These are phyloP conservation scores for Oophaga sylvatica DNA, from an alignment of 2,797 vertebrate species.

Conservation along the genomic window DNA sequence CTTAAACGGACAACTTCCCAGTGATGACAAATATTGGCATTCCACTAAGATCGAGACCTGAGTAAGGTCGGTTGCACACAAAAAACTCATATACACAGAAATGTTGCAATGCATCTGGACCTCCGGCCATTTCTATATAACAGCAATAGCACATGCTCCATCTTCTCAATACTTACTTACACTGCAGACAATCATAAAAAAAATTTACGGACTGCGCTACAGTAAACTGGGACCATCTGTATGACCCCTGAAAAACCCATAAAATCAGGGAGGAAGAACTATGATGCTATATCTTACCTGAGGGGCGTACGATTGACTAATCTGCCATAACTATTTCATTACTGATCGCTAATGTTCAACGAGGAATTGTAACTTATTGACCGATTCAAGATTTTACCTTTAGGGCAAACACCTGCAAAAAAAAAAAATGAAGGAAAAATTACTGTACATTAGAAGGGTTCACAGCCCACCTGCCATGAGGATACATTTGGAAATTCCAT, in stretches of 20 bases:
- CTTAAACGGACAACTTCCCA: too few species aligned
- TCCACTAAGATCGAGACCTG: too few species aligned
- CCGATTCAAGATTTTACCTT: neutral
- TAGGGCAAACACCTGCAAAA: constrained; percentile 1
- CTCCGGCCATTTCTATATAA: too few species aligned
- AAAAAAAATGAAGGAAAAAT: neutral
- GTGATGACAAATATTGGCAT: too few species aligned
- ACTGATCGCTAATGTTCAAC: neutral
- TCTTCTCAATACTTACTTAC: neutral
- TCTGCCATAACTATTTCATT: constrained; percentile 21
- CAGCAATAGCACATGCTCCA: too few species aligned
- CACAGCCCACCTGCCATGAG: too few species aligned
- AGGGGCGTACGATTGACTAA: neutral
- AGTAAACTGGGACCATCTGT: neutral
- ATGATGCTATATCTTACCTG: neutral
- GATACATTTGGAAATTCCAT: too few species aligned
- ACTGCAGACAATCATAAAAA: neutral
- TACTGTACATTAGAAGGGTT: neutral
- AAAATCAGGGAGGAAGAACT: neutral
- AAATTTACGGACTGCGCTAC: neutral
- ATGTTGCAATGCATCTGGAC: too few species aligned
- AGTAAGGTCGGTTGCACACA: too few species aligned
- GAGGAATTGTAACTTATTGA: constrained; percentile 29
- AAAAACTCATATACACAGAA: too few species aligned
- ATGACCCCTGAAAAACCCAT: neutral